phyloP scores from a whole-genome alignment of 1,140 invertebrate genomes.

The Heliconius congener region DNA sequence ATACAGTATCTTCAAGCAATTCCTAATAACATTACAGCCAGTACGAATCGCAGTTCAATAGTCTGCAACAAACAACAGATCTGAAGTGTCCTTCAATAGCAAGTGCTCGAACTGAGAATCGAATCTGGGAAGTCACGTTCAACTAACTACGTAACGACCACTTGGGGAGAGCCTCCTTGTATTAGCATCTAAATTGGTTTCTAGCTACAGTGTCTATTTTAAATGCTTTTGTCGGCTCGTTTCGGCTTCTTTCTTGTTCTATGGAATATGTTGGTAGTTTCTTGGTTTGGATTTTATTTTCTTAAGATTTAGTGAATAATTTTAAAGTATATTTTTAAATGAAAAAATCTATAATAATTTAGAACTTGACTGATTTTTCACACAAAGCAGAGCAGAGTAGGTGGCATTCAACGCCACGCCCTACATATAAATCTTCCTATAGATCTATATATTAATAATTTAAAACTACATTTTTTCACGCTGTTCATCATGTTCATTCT shows the following conservation, averaged over 20 bases:
- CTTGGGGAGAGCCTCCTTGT: conserved; percentile 24
- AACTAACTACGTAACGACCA: conserved; percentile 34
- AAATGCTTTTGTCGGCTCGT: conserved; percentile 21
- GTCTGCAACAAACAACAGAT: conserved; percentile 28
- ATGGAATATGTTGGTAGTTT: not conserved
- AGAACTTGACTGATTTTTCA: no score
- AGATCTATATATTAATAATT: no score
- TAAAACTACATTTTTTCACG: no score
- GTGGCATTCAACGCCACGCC: no score
- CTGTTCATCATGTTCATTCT: no score
- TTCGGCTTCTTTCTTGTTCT: not conserved
- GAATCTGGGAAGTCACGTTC: conserved; percentile 37
- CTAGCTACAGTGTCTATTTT: conserved; percentile 15
- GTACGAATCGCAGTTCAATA: conserved; percentile 24
- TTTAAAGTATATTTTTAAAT: not conserved
- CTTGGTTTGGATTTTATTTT: not conserved
- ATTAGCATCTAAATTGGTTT: conserved; percentile 40
- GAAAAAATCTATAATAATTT: no score
- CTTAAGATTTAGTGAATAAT: not conserved
- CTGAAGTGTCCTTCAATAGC: conserved; percentile 33
- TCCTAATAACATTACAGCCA: not conserved
- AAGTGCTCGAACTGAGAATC: conserved; percentile 37
- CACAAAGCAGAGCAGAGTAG: no score
- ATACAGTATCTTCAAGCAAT: not conserved
- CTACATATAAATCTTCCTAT: no score